Percentiles rank a stretch among this genome's conserved stretches.
Evolutionary conservation across 2,113 vertebrate species (phyloP).

Genomic region (Sitta europaea): DNA sequence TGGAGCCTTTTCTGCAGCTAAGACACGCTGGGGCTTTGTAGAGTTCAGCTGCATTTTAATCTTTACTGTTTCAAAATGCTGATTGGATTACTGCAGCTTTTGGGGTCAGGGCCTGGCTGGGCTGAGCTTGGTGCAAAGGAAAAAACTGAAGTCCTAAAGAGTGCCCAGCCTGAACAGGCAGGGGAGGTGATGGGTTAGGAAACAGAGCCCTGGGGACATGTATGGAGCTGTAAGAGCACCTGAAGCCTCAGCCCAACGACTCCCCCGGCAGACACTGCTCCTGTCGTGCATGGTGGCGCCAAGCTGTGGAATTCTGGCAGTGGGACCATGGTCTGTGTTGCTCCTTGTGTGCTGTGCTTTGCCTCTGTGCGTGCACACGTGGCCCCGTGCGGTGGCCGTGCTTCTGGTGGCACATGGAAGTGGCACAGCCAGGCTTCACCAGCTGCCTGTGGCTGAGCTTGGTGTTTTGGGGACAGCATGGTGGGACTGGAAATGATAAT

Average conservation of each 20-base stretch:
- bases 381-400: neutral
- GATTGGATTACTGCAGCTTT: neutral
- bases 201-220: neutral
- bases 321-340: neutral
- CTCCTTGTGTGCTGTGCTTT: neutral
- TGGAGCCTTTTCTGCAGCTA: neutral
- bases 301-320: neutral
- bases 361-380: rapidly evolving
- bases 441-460: neutral
- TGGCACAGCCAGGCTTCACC: neutral
- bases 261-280: neutral
- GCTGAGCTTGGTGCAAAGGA: neutral
- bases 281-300: neutral
- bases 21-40: neutral
- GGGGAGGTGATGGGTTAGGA: neutral
- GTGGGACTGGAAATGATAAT: neutral
- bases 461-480: rapidly evolving
- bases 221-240: neutral
- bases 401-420: neutral
- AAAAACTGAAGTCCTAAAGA: neutral
- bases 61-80: neutral
- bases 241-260: neutral
- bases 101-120: neutral
- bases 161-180: neutral
- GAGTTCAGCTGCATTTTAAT: neutral